Conservation (phyloP, 1,140 invertebrate genomes). For the Hylyphantes graminicola region DNA sequence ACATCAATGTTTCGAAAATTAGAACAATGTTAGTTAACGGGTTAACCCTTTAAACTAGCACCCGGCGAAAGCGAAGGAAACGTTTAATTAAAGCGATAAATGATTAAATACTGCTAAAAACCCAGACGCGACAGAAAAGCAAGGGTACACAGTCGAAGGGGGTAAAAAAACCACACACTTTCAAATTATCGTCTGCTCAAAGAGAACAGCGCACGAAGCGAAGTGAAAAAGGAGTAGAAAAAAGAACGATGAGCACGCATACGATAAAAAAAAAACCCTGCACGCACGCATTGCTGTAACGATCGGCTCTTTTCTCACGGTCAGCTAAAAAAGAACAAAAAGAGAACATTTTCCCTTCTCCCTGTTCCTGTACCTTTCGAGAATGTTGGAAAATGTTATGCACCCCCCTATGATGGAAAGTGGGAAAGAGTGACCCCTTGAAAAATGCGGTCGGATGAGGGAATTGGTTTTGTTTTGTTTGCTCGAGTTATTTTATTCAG, state of each 20-base stretch:
- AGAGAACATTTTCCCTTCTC: background rate
- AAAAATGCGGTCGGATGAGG: too few species aligned
- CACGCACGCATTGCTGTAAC: slow-evolving; percentile 49
- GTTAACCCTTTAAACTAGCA: too few species aligned
- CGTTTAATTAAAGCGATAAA: too few species aligned
- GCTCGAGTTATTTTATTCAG: too few species aligned
- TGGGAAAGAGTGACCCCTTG: too few species aligned
- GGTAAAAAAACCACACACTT: background rate
- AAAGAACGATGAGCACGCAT: background rate
- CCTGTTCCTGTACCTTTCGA: background rate
- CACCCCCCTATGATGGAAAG: slow-evolving; percentile 18
- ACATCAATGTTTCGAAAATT: too few species aligned
- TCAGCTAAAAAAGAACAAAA: slow-evolving; percentile 10
- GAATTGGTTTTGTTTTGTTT: too few species aligned
- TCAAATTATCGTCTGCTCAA: background rate
- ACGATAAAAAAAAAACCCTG: slow-evolving; percentile 2
- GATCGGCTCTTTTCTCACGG: slow-evolving; percentile 42
- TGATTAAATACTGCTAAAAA: too few species aligned
- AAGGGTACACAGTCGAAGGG: background rate
- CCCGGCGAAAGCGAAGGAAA: too few species aligned
- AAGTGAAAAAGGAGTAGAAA: slow-evolving; percentile 5
- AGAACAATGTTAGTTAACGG: too few species aligned
- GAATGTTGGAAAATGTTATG: slow-evolving; percentile 31
- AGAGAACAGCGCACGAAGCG: slow-evolving; percentile 13
- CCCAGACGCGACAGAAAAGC: too few species aligned